These are phyloP conservation scores for Amphilophus citrinellus DNA, from an alignment of 2,113 vertebrate species.

Conservation along the genomic window DNA sequence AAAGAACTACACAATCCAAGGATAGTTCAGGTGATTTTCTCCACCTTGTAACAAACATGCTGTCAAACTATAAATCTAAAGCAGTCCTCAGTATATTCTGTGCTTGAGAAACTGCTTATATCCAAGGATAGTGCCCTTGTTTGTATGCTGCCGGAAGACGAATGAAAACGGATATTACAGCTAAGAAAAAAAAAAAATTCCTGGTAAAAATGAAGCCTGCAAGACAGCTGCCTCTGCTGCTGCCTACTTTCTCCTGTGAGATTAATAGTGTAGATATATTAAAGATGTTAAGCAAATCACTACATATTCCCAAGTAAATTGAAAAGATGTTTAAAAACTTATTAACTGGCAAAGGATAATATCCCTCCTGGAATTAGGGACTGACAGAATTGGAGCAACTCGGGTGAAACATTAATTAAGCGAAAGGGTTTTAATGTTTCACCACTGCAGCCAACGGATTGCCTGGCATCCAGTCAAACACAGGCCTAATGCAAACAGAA, in stretches of 20 bases:
- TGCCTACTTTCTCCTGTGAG: constrained; percentile 53
- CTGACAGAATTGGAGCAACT: constrained; percentile 81
- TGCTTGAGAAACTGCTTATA: constrained; percentile 20
- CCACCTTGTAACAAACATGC: background rate
- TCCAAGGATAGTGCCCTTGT: constrained; percentile 18
- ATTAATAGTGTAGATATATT: constrained; percentile 55
- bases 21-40: constrained; percentile 31
- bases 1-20: constrained; percentile 29
- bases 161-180: constrained; percentile 20
- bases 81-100: background rate
- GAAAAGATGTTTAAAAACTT: constrained; percentile 75
- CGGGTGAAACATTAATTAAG: constrained; percentile 79
- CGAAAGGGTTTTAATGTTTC: constrained; percentile 55
- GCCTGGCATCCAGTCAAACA: constrained; percentile 28
- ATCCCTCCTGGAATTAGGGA: constrained; percentile 78
- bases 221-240: constrained; percentile 41
- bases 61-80: constrained; percentile 25
- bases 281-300: constrained; percentile 70
- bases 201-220: background rate
- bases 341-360: constrained; percentile 76
- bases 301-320: constrained; percentile 70
- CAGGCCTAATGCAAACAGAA: constrained; percentile 13
- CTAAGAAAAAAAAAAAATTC: constrained; percentile 1
- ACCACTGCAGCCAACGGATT: constrained; percentile 58
- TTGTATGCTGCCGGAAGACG: constrained; percentile 15